Conservation (phyloP, 2,888 invertebrate species). For the Gymnoscelis rufifasciata region DNA sequence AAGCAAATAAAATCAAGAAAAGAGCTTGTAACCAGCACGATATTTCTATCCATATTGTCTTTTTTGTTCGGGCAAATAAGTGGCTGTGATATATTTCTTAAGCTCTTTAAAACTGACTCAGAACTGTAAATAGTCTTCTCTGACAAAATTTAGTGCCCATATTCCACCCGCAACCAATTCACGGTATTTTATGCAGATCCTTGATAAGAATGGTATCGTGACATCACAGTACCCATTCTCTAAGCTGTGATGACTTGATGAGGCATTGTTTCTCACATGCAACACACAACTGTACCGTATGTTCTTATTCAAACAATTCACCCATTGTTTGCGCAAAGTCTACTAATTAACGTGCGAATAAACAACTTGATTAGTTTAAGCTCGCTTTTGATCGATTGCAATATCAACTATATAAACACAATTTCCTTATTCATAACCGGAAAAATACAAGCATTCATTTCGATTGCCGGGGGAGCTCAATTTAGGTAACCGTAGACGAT, state of each 20-base stretch:
- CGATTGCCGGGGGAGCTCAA: background rate
- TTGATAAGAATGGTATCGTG: background rate
- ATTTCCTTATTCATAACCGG: constrained; percentile 30
- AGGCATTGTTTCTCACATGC: constrained; percentile 16
- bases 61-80: constrained; percentile 25
- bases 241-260: constrained; percentile 13
- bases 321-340: background rate
- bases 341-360: constrained; percentile 1
- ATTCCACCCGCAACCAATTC: background rate
- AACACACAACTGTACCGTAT: background rate
- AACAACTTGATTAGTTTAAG: background rate
- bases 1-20: constrained; percentile 30
- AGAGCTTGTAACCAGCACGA: constrained; percentile 27
- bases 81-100: constrained; percentile 8
- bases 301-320: background rate
- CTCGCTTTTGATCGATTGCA: background rate
- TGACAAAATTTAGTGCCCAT: background rate
- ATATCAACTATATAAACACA: background rate
- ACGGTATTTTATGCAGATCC: constrained; percentile 1
- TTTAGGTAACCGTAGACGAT: constrained; percentile 1
- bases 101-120: background rate
- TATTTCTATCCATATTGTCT: constrained; percentile 32
- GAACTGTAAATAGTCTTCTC: background rate
- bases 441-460: background rate
- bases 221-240: background rate